Evolutionary conservation across 2,797 vertebrate genomes (phyloP).

Genomic region (Enteromius argenteus): DNA sequence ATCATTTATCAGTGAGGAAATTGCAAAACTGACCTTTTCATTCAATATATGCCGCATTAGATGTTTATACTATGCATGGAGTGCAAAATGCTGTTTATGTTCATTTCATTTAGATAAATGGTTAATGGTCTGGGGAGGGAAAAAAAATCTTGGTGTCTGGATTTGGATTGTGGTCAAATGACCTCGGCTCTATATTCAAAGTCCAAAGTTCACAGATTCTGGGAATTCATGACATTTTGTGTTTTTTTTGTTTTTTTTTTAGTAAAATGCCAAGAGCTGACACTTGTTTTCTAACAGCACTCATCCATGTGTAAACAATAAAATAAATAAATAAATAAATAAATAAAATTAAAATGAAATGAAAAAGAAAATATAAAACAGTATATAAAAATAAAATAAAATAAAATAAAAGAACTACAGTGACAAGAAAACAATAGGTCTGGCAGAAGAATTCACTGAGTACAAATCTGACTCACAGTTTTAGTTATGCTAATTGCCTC

Average conservation of each 20-base stretch:
- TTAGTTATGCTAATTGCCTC: constrained; percentile 36
- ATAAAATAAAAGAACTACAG: neutral
- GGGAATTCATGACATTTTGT: constrained; percentile 1
- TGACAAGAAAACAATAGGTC: neutral
- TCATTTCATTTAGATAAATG: neutral
- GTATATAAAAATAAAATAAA: neutral
- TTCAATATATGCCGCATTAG: neutral
- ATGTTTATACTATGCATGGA: neutral
- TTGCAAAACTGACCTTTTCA: neutral
- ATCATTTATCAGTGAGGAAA: neutral
- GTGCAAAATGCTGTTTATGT: neutral
- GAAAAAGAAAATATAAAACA: neutral
- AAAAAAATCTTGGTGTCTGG: neutral
- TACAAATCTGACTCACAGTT: constrained; percentile 13
- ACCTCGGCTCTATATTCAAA: neutral
- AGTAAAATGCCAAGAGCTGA: neutral
- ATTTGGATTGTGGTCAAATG: neutral
- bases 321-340: neutral
- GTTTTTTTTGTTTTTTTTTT: neutral
- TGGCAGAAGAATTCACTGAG: neutral
- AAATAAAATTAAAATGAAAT: neutral
- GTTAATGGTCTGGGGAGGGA: neutral
- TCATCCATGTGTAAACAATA: neutral
- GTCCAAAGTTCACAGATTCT: neutral
- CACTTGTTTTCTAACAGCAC: neutral